phyloP scores from a whole-genome alignment of 1,140 invertebrate genomes.

The Cecropterus lyciades region DNA sequence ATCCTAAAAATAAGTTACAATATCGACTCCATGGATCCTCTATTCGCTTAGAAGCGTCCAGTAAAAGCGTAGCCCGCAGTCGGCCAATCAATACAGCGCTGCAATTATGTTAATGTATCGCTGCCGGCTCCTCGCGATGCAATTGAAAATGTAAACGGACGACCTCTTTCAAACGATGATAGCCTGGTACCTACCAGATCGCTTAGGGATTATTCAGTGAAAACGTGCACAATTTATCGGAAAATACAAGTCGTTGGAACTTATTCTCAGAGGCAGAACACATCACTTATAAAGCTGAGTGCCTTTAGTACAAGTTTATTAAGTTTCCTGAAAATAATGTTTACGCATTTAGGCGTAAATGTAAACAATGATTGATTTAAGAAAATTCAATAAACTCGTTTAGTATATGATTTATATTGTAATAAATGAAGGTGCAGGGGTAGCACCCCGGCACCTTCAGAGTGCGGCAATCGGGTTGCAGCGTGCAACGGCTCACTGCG shows the following conservation, averaged over 20 bases:
- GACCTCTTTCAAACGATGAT: slow-evolving; percentile 62
- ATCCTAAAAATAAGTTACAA: slow-evolving; percentile 31
- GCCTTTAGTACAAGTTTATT: too few relatives aligned
- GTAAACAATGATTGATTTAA: too few relatives aligned
- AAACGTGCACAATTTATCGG: slow-evolving; percentile 30
- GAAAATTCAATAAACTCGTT: too few relatives aligned
- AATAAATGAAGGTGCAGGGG: too few relatives aligned
- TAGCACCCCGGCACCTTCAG: too few relatives aligned
- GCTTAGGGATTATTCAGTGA: slow-evolving; percentile 29
- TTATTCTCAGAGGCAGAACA: too few relatives aligned
- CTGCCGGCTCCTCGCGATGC: slow-evolving; percentile 68
- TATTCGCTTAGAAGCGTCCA: slow-evolving; percentile 55
- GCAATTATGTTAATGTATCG: slow-evolving; percentile 80
- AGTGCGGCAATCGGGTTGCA: too few relatives aligned
- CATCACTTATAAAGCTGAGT: too few relatives aligned
- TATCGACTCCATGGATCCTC: slow-evolving; percentile 39
- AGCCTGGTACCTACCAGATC: slow-evolving; percentile 46
- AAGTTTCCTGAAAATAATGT: too few relatives aligned
- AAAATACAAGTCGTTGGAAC: slow-evolving; percentile 15
- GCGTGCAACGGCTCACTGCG: too few relatives aligned
- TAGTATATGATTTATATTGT: too few relatives aligned
- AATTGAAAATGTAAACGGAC: slow-evolving; percentile 79
- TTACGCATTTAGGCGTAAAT: too few relatives aligned
- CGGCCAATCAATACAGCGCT: slow-evolving; percentile 76
- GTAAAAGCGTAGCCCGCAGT: slow-evolving; percentile 54